Percentiles rank a stretch among this genome's conserved stretches.
Conservation (phyloP, 2,888 invertebrate species). For the Drosophila melanosoma region DNA sequence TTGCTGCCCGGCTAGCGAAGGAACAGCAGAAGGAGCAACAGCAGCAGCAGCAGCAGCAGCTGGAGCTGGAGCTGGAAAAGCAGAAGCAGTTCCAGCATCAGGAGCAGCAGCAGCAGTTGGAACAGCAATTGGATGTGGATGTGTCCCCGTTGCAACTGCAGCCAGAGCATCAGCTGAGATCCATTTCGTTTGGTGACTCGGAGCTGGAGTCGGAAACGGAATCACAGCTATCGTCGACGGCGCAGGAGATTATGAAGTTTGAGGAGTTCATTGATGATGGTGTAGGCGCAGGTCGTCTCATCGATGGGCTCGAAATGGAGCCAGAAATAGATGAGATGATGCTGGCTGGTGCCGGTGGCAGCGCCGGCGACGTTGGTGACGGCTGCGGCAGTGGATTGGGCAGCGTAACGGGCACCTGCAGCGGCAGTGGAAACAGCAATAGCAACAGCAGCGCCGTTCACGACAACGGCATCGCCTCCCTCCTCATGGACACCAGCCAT, state of each 20-base stretch:
- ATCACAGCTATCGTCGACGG: slow-evolving; percentile 79
- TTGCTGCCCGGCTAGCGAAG: slow-evolving; percentile 1
- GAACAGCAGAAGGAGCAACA: slow-evolving; percentile 24
- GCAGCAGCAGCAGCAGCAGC: slow-evolving; percentile 21
- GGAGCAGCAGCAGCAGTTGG: slow-evolving; percentile 17
- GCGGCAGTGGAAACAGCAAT: slow-evolving; percentile 60
- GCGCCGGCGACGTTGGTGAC: slow-evolving; percentile 28
- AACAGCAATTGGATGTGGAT: slow-evolving; percentile 33
- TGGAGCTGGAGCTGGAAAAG: slow-evolving; percentile 10
- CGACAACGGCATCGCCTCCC: slow-evolving; percentile 57
- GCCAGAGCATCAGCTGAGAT: slow-evolving; percentile 49
- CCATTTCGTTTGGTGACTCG: slow-evolving; percentile 77
- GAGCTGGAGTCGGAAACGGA: slow-evolving; percentile 82
- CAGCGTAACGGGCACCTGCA: slow-evolving; percentile 64
- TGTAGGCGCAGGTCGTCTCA: slow-evolving; percentile 78
- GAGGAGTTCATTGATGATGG: slow-evolving; percentile 83
- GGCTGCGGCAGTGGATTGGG: slow-evolving; percentile 53
- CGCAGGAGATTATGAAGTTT: slow-evolving; percentile 83
- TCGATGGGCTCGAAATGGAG: slow-evolving; percentile 82
- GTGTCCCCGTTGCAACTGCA: slow-evolving; percentile 40
- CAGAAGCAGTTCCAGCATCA: slow-evolving; percentile 15
- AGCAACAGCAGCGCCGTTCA: slow-evolving; percentile 67
- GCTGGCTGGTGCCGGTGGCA: slow-evolving; percentile 57
- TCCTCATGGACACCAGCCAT: slow-evolving; percentile 65
- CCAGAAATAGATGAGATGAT: slow-evolving; percentile 81